Conservation (phyloP, 1,140 invertebrate genomes). For the Pogonus chalceus region DNA sequence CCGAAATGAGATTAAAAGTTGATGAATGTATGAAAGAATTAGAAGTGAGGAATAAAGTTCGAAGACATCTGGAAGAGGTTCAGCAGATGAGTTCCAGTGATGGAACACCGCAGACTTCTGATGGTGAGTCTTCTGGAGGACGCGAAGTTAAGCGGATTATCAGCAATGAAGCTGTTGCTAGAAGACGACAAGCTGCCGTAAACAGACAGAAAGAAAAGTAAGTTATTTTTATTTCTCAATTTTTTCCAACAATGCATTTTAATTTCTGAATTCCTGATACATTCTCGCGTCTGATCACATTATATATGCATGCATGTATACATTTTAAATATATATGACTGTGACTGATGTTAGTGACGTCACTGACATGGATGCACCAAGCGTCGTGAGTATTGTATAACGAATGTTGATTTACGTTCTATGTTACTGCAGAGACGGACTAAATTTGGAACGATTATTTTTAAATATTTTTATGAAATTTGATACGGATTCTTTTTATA, state of each 20-base stretch:
- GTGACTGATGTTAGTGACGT: too few relatives aligned
- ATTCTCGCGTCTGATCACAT: too few relatives aligned
- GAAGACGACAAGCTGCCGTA: slow-evolving; percentile 27
- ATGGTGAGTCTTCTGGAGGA: slow-evolving; percentile 50
- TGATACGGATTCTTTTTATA: too few relatives aligned
- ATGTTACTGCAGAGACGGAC: too few relatives aligned
- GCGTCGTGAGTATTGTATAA: too few relatives aligned
- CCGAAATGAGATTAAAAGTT: not conserved
- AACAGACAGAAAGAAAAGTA: slow-evolving; percentile 1
- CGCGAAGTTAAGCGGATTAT: slow-evolving; percentile 49
- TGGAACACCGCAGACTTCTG: slow-evolving; percentile 33
- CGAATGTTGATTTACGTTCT: too few relatives aligned
- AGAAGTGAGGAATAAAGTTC: not conserved
- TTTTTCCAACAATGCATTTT: not conserved
- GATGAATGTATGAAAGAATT: slow-evolving; percentile 1
- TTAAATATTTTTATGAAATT: too few relatives aligned
- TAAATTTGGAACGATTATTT: too few relatives aligned
- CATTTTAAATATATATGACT: too few relatives aligned
- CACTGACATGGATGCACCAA: too few relatives aligned
- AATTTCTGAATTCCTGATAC: too few relatives aligned
- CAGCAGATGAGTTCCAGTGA: slow-evolving; percentile 10
- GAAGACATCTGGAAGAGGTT: slow-evolving; percentile 1
- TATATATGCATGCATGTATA: too few relatives aligned
- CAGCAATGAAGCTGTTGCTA: slow-evolving; percentile 38
- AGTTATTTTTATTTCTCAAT: not conserved